Conservation (phyloP, 2,113 vertebrate species). For the Mustelus asterias region DNA sequence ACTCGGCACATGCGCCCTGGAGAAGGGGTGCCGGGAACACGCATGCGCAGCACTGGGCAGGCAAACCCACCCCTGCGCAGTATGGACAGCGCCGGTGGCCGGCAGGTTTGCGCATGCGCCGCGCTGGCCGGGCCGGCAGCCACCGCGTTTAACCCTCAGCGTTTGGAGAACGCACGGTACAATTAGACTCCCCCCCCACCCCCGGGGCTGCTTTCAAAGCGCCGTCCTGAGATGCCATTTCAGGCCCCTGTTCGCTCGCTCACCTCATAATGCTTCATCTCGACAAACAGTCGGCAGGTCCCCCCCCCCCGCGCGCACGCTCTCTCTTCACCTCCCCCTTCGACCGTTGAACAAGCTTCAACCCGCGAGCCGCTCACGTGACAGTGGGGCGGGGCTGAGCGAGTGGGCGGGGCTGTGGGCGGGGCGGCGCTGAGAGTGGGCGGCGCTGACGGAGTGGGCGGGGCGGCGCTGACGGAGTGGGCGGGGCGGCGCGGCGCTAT, state of each 20-base stretch:
- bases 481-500: too few species aligned
- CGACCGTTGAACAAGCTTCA: too few species aligned
- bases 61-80: not conserved
- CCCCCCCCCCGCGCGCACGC: too few species aligned
- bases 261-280: constrained; percentile 24
- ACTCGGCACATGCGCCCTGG: not conserved
- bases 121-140: too few species aligned
- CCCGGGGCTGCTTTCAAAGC: too few species aligned
- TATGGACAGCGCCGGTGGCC: too few species aligned
- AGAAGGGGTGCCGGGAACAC: not conserved
- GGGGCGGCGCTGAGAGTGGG: not conserved
- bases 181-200: not conserved
- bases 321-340: too few species aligned
- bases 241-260: not conserved
- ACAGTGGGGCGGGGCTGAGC: not conserved
- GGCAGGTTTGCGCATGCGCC: too few species aligned
- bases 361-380: not conserved
- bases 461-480: too few species aligned
- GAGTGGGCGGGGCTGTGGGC: too few species aligned
- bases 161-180: not conserved
- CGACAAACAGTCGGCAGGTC: too few species aligned
- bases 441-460: too few species aligned
- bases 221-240: not conserved
- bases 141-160: not conserved
- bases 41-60: not conserved